Conservation (phyloP, 2,888 invertebrate genomes). For the Diplolepis rosae region DNA sequence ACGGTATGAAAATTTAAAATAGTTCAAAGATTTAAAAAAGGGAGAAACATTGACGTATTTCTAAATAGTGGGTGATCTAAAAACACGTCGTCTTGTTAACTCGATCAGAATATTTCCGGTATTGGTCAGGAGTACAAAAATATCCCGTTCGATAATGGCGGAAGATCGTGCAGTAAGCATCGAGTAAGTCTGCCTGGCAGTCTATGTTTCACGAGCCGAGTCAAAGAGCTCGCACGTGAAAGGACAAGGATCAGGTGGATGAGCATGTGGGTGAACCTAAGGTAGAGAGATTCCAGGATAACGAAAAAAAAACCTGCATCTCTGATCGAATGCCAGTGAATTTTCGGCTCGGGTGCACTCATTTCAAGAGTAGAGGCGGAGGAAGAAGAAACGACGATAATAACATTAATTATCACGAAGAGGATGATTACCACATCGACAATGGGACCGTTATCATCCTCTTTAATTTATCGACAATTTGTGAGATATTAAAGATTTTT, state of each 20-base stretch:
- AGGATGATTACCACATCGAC: constrained; percentile 19
- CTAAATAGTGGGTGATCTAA: constrained; percentile 29
- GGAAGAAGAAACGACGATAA: constrained; percentile 5
- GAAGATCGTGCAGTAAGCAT: constrained; percentile 22
- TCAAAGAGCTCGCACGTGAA: constrained; percentile 19
- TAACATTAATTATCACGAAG: constrained; percentile 20
- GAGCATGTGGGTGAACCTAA: constrained; percentile 33
- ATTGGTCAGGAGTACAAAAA: constrained; percentile 27
- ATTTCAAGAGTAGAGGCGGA: constrained; percentile 15
- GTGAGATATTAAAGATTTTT: background rate
- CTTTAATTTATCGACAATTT: background rate
- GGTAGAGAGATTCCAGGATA: constrained; percentile 31
- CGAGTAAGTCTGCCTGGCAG: constrained; percentile 7
- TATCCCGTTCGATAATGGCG: constrained; percentile 30
- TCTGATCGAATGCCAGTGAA: constrained; percentile 10
- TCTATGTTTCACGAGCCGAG: constrained; percentile 24
- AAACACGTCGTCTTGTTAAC: constrained; percentile 26
- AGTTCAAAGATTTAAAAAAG: no score
- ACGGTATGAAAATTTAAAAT: no score
- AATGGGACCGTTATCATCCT: constrained; percentile 13
- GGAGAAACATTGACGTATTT: background rate
- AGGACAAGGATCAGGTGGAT: constrained; percentile 30
- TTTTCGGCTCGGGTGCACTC: constrained; percentile 18
- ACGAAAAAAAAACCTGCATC: constrained; percentile 8
- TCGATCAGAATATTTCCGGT: constrained; percentile 29